Percentiles rank a stretch among this genome's conserved stretches.
Conservation (phyloP, 1,140 invertebrate species). For the Drosophila prosaltans region DNA sequence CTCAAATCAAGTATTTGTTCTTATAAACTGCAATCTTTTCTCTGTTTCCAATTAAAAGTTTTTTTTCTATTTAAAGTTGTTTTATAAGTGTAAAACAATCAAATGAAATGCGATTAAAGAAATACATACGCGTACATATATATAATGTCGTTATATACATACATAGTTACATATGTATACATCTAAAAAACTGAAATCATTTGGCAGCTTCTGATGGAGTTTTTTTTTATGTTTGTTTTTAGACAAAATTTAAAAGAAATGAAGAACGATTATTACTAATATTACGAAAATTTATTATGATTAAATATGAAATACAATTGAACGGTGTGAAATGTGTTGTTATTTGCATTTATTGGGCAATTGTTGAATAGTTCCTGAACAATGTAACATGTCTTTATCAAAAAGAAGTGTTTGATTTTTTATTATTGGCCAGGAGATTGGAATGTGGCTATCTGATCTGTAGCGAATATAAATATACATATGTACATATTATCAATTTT, state of each 20-base stretch:
- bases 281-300: slow-evolving; percentile 38
- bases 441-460: too few species aligned
- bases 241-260: slow-evolving; percentile 45
- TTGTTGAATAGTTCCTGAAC: not conserved
- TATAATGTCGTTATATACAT: slow-evolving; percentile 17
- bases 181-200: slow-evolving; percentile 18
- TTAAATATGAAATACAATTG: slow-evolving; percentile 26
- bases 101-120: slow-evolving; percentile 1
- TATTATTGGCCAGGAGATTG: too few species aligned
- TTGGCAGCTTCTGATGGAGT: slow-evolving; percentile 3
- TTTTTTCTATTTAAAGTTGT: slow-evolving; percentile 5
- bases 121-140: slow-evolving; percentile 8
- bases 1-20: slow-evolving; percentile 33
- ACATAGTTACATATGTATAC: slow-evolving; percentile 25
- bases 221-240: slow-evolving; percentile 37
- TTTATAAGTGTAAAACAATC: not conserved
- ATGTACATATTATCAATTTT: too few species aligned
- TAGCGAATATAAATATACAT: too few species aligned
- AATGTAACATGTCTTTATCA: too few species aligned
- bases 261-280: slow-evolving; percentile 58
- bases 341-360: not conserved
- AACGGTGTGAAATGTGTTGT: not conserved
- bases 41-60: not conserved
- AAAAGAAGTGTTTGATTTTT: too few species aligned
- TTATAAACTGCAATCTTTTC: not conserved